Evolutionary conservation across 2,888 invertebrate species (phyloP), one percentile per base, ranked within the genome.

Genomic region (Eristalis arbustorum): DNA sequence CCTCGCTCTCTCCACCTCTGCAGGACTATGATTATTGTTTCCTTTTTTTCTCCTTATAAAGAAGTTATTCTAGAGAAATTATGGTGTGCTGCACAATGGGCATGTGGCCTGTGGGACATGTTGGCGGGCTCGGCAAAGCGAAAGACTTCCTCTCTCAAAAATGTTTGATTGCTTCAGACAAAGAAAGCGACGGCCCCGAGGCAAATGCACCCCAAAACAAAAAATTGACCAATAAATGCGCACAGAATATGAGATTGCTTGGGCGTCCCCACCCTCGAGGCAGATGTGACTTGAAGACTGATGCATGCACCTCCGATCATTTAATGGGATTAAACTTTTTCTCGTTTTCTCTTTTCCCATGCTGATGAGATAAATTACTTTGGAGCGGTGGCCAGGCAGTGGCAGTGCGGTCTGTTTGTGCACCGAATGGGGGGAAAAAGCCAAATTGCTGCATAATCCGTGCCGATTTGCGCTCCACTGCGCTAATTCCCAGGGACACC

Each of bases 201-300:
- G 66, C 87, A 82, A 83, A 87, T 87, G 78, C 64, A 67, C 74
- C 72, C 8, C n/a, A n/a, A n/a, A n/a, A n/a, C n/a, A n/a, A n/a
- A 8, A 87, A 87, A 87, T 87, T 82, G 85, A 77, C 71, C 82
- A 87, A 87, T 82, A 82, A 81, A 87, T 82, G 87, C 59, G 83
- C 71, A 78, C 31, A 74, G 66, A 82, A 78, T 75, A 72, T 63
- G 78, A 42, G 78, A 72, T 78, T 75, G 66, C 66, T 61, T 69
- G 56, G 71, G n/a, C n/a, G n/a, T n/a, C n/a, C n/a, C n/a, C 23
- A 72, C 73, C 77, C 73, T 74, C 25, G 3, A 10, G 5, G 3
- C 10, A 62, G 23, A 28, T 11, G 49, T 18, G 31, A n/a, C 25
- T 62, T 34, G 22, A 3, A n/a, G 42, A 10, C 67, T 67, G 75